phyloP scores from a whole-genome alignment of 2,113 vertebrate genomes.

The Leuciscus idus region DNA sequence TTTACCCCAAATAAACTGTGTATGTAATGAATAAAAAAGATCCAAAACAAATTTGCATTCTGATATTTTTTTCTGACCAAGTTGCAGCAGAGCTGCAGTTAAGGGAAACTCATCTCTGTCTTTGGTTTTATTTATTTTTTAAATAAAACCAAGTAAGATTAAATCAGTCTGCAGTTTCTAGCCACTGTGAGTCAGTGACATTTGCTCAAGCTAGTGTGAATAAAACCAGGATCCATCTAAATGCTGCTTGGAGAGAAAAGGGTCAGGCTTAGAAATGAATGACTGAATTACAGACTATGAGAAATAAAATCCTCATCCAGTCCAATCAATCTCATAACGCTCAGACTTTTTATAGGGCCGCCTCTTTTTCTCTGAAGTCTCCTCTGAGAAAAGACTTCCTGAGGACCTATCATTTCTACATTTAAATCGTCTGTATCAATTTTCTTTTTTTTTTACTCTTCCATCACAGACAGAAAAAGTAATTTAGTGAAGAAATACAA shows the following conservation, averaged over 20 bases:
- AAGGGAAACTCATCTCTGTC: background rate
- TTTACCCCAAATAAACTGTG: background rate
- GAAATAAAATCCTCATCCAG: slow-evolving; percentile 39
- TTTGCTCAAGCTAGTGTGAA: slow-evolving; percentile 10
- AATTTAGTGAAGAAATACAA: slow-evolving; percentile 56
- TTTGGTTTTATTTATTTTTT: background rate
- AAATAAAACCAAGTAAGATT: background rate
- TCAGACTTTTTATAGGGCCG: slow-evolving; percentile 32
- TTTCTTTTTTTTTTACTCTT: slow-evolving; percentile 24
- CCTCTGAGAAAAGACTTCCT: slow-evolving; percentile 25
- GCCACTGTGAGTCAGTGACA: slow-evolving; percentile 4
- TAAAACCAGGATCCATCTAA: slow-evolving; percentile 1
- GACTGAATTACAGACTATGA: slow-evolving; percentile 40
- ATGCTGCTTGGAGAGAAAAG: background rate
- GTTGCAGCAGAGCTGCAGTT: slow-evolving; percentile 13
- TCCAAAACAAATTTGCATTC: background rate
- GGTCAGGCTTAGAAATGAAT: slow-evolving; percentile 29
- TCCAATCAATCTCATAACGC: slow-evolving; percentile 43
- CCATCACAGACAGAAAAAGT: slow-evolving; percentile 51
- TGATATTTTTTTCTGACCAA: background rate
- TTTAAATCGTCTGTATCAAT: slow-evolving; percentile 46
- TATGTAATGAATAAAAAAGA: background rate
- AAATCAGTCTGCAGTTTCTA: slow-evolving; percentile 1
- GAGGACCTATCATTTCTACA: slow-evolving; percentile 49
- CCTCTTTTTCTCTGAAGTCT: slow-evolving; percentile 18